Conservation (phyloP, 2,797 vertebrate genomes). For the Myoxocephalus aenaeus region DNA sequence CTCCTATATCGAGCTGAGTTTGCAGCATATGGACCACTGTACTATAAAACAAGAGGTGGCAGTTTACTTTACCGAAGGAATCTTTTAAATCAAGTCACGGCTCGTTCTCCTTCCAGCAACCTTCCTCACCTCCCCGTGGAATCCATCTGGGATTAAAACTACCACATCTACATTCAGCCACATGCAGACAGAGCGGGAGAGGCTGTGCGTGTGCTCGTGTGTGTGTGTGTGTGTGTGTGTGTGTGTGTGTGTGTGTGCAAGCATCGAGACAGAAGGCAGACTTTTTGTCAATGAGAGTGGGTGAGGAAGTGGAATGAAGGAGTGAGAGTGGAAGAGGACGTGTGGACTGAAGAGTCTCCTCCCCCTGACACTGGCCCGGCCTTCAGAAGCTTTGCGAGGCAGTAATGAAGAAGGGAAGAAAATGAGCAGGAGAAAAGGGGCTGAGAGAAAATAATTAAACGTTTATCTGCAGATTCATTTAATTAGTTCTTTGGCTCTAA, state of each 20-base stretch:
- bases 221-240: not conserved
- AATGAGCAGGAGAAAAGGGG: slow-evolving; percentile 54
- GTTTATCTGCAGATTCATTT: slow-evolving; percentile 78
- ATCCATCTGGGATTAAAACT: slow-evolving; percentile 63
- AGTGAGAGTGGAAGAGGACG: not conserved
- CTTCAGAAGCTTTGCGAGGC: slow-evolving; percentile 33
- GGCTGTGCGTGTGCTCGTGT: not conserved
- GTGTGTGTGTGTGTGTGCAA: not conserved
- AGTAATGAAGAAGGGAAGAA: slow-evolving; percentile 53
- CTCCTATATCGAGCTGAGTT: slow-evolving; percentile 18
- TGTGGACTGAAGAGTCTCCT: not conserved
- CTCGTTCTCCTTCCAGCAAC: slow-evolving; percentile 63
- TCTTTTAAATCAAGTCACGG: slow-evolving; percentile 65
- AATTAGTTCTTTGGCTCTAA: slow-evolving; percentile 76
- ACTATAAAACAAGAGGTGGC: slow-evolving; percentile 32
- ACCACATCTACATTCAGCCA: slow-evolving; percentile 58
- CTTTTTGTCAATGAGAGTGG: slow-evolving; percentile 3
- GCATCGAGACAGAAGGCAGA: not conserved
- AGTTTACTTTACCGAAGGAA: slow-evolving; percentile 17
- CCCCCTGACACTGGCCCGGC: slow-evolving; percentile 26
- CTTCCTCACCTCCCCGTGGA: slow-evolving; percentile 49
- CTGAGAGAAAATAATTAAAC: slow-evolving; percentile 74
- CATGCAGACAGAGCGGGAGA: slow-evolving; percentile 20
- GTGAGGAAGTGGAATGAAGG: slow-evolving; percentile 1
- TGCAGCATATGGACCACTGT: slow-evolving; percentile 30